Conservation (phyloP, 2,797 vertebrate species). For the Coranthus polyacanthus region DNA sequence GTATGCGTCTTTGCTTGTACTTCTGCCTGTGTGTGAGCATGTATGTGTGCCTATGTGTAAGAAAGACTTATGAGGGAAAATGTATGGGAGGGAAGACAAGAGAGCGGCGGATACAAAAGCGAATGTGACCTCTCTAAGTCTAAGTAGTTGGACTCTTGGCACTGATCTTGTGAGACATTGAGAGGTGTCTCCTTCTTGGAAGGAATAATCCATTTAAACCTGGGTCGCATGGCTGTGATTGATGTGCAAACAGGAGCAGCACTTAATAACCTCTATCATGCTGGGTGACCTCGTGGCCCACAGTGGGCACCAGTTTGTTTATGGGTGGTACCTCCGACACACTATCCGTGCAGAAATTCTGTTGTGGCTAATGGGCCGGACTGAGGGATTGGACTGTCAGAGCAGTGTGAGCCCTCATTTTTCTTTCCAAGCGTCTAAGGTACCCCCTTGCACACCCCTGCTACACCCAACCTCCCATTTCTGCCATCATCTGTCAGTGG, state of each 20-base stretch:
- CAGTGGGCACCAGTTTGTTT: constrained; percentile 87
- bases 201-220: constrained; percentile 82
- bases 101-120: constrained; percentile 44
- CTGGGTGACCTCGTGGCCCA: constrained; percentile 74
- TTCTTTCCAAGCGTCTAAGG: constrained; percentile 89
- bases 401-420: constrained; percentile 91
- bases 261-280: constrained; percentile 87
- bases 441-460: constrained; percentile 80
- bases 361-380: constrained; percentile 86
- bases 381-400: constrained; percentile 96
- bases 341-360: constrained; percentile 85
- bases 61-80: constrained; percentile 12
- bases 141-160: constrained; percentile 71
- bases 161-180: constrained; percentile 78
- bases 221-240: constrained; percentile 74
- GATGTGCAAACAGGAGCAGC: constrained; percentile 77
- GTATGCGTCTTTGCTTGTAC: constrained; percentile 30
- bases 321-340: constrained; percentile 88
- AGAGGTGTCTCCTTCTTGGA: constrained; percentile 74
- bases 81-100: constrained; percentile 26
- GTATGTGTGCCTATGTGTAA: constrained; percentile 1
- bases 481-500: constrained; percentile 92
- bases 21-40: constrained; percentile 15
- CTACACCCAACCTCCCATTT: constrained; percentile 82
- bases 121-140: constrained; percentile 72